Evolutionary conservation across 2,888 invertebrate species (phyloP), one percentile per base, ranked within the genome.

Genomic region (Leucophenga maculata): DNA sequence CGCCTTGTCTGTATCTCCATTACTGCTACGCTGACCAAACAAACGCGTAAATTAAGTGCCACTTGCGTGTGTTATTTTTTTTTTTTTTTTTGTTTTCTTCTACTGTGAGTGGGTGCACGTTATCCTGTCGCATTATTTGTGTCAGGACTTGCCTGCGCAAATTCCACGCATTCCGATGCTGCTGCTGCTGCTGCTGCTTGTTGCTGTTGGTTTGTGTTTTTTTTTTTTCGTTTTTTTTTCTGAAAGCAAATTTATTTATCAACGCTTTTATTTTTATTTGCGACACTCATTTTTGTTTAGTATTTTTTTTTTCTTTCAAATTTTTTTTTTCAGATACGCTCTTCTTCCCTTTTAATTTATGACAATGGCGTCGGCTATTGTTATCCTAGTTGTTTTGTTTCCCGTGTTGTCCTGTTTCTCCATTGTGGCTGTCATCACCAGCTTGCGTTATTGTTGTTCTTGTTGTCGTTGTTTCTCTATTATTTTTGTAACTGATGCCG

Each of bases 31-130:
- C 39, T 64, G 14, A 48, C 46, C 22, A 64, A 48, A 64, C 48
- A 64, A 64, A 64, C 48, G 62, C 62, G 46, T 64, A 64, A 64
- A 64, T 64, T 64, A 64, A 64, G 62, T 64, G 62, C 62, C 62
- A 64, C 62, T 64, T 64, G 62, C 44, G 46, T 22, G 32, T 22
- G 20, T 59, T 48, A n/a, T 64, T 64, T 18, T 64, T 46, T 20
- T 48, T 64, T 11, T 44, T 59, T 44, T 62, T 8, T 59, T 59
- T 32, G 6, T 2, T 26, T 31, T n/a, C n/a, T 22, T 57, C 6
- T 57, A 0, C 31, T 26, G 31, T 57, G 32, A 1, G 26, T 20
- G 57, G n/a, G 57, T 14, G 32, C 32, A 14, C 26, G 8, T 59
- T 31, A 18, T 31, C 32, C 59, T 31, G 31, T 22, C 59, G 59